Evolutionary conservation across 2,113 vertebrate genomes (phyloP), one percentile per base, ranked within the genome.

Genomic region (Ptilonorhynchus violaceus): DNA sequence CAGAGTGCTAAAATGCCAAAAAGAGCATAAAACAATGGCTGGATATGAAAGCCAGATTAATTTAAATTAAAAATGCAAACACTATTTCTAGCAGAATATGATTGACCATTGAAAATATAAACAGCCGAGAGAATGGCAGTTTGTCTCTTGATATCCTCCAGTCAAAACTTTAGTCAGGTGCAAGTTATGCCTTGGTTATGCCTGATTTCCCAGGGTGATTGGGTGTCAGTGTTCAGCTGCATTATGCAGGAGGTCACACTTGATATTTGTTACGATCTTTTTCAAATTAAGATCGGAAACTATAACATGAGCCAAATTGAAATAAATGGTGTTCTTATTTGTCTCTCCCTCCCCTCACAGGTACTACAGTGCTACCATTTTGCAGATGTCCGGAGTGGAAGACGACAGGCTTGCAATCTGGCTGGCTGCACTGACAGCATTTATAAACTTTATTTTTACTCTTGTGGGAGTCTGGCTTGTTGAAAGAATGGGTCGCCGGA

Each of bases 291-390:
- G 78, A 90, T 70, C 52, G 60, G 56, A 68, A 90, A 64, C 20
- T 68, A 4, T 78, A 70, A 24, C 42, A 21, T 12, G 13, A 81
- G 18, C 37, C 27, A 69, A 44, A 50, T 9, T 64, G 20, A 78
- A 78, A 82, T 81, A 50, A 86, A 7, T 0, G 0, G 7, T 84
- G 39, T 76, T 92, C 4, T 21, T 50, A 14, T 91, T 96, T 81
- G 39, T 82, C 14, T 76, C 69, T 94, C 55, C 76, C 28, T 94
- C 78, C 11, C 4, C 72, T 93, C 35, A 0, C 89, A 99, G 99
- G 99, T 99, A 99, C 97, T 99, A 99, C 98, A 99, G 99, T 58
- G 99, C 99, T 90, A 99, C 99, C 92, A 99, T 99, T 96, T 98
- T 99, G 95, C 99, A 99, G 98, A 99, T 99, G 99, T 99, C 99